Percentiles rank a stretch among this genome's conserved stretches.
Conservation (phyloP, 2,113 vertebrate species). For the Dipodomys ordii region DNA sequence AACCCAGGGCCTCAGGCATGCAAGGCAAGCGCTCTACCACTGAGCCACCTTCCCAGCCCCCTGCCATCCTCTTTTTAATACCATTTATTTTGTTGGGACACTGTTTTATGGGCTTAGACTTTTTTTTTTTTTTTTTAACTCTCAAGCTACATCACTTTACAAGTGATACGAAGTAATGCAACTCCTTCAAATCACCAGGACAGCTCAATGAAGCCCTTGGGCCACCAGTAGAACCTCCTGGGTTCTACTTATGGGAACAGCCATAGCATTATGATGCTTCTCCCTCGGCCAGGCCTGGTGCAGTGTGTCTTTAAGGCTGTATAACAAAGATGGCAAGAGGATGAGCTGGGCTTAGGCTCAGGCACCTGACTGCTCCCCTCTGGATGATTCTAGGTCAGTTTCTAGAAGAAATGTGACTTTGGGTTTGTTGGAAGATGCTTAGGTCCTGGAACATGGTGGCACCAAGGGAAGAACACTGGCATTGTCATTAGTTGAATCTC, state of each 20-base stretch:
- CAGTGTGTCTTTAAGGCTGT: neutral
- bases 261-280: rapidly evolving
- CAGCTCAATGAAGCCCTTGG: neutral
- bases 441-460: too few species aligned
- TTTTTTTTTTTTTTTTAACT: neutral
- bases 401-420: neutral
- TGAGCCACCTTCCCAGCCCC: too few species aligned
- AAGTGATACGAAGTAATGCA: neutral
- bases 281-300: neutral
- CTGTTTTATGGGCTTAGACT: neutral
- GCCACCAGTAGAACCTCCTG: neutral
- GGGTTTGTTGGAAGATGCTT: neutral
- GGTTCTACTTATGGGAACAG: neutral
- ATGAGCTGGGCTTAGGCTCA: neutral
- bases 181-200: neutral
- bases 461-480: too few species aligned
- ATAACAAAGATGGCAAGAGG: neutral
- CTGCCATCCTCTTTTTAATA: neutral
- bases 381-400: too few species aligned
- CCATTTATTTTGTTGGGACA: neutral
- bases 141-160: neutral
- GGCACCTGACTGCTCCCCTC: neutral
- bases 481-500: neutral
- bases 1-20: too few species aligned
- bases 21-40: too few species aligned